A percentile compares a stretch with the other conserved stretches of the same genome.
Conservation (phyloP, 2,888 invertebrate genomes). For the Macrosiphum euphorbiae region DNA sequence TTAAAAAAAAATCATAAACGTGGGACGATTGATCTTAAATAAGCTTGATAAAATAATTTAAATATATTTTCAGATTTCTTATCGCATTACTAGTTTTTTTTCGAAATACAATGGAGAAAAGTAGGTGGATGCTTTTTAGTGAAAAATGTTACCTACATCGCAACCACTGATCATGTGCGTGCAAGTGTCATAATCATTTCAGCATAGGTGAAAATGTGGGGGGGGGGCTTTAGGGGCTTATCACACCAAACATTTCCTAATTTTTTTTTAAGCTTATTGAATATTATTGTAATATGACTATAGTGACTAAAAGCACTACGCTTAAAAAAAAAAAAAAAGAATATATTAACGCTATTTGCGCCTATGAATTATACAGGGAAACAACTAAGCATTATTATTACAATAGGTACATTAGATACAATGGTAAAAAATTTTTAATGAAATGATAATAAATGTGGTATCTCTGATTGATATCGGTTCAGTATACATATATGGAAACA, state of each 20-base stretch:
- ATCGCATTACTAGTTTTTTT: background rate
- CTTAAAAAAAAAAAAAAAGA: too few species aligned
- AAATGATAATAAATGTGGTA: background rate
- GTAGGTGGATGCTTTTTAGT: background rate
- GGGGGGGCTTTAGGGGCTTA: too few species aligned
- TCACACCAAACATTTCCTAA: too few species aligned
- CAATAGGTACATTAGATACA: background rate
- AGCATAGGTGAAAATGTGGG: too few species aligned
- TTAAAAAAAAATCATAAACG: background rate
- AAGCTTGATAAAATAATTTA: background rate
- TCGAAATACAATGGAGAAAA: background rate
- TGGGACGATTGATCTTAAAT: background rate
- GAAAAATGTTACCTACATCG: background rate
- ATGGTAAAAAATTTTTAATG: background rate
- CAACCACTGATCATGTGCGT: background rate
- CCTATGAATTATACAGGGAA: background rate
- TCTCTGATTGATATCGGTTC: background rate
- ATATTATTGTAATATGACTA: too few species aligned
- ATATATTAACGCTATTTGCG: too few species aligned
- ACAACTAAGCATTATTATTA: background rate
- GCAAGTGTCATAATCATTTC: background rate
- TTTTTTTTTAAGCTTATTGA: too few species aligned
- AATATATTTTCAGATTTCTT: background rate
- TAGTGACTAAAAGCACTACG: too few species aligned
- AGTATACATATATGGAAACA: too few species aligned